Percentiles rank a stretch among this genome's conserved stretches.
These are phyloP conservation scores for Gallinago undulata DNA, from an alignment of 2,113 vertebrate species.

Conservation along the genomic window DNA sequence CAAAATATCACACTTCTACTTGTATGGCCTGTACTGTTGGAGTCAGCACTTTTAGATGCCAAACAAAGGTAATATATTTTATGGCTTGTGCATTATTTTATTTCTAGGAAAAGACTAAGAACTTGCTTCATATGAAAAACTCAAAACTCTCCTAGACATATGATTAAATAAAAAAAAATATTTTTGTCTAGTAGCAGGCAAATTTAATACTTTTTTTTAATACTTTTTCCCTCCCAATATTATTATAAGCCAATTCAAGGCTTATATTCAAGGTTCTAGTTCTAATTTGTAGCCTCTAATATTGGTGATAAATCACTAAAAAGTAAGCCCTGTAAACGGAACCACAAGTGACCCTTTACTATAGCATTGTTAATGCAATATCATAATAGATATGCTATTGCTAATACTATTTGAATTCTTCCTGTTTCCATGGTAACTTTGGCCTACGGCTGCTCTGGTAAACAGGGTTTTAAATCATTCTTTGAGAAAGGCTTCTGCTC, in stretches of 20 bases:
- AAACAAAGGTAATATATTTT: not conserved
- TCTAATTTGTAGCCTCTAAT: not conserved
- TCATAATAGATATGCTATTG: conserved; percentile 32
- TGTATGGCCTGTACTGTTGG: not conserved
- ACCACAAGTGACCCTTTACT: conserved; percentile 16
- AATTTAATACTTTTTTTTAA: not conserved
- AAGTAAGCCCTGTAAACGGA: conserved; percentile 36
- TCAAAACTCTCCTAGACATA: not conserved
- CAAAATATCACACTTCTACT: not conserved
- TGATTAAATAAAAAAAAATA: not conserved
- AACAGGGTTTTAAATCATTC: conserved; percentile 59
- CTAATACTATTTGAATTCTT: conserved; percentile 68
- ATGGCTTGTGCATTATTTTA: not conserved
- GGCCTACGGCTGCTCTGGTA: conserved; percentile 18
- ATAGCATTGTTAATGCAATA: conserved; percentile 9
- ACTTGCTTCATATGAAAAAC: not conserved
- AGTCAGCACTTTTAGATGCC: not conserved
- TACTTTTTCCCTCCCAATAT: not conserved
- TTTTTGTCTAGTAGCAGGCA: not conserved
- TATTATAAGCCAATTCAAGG: not conserved
- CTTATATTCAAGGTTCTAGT: not conserved
- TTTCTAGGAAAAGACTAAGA: not conserved
- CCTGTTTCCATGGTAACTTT: conserved; percentile 63
- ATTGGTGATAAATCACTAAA: conserved; percentile 15
- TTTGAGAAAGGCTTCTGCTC: conserved; percentile 50